phyloP scores from a whole-genome alignment of 2,797 vertebrate species.

The Avahi laniger region DNA sequence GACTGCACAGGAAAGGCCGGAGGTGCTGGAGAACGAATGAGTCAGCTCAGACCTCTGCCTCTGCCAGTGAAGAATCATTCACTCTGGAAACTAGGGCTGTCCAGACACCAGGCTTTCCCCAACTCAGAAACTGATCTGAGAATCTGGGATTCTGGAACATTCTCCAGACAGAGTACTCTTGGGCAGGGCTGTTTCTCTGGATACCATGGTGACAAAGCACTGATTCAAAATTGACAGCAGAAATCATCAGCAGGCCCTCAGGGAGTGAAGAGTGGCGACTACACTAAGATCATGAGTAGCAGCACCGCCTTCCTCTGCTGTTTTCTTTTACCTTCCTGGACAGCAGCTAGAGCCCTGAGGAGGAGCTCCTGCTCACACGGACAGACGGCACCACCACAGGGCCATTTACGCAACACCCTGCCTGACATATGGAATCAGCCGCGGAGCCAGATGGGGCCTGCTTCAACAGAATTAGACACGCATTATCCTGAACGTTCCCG shows the following conservation, averaged over 20 bases:
- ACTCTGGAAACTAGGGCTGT: not conserved
- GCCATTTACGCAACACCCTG: not conserved
- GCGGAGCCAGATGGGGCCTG: not conserved
- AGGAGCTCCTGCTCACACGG: not conserved
- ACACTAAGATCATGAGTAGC: not conserved
- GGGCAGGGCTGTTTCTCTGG: not conserved
- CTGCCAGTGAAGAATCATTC: not conserved
- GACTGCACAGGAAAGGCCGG: not conserved
- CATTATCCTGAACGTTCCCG: not conserved
- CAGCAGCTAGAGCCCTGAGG: not conserved
- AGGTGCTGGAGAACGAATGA: rapidly evolving
- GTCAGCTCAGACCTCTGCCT: not conserved
- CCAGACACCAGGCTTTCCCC: too few species aligned
- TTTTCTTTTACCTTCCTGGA: not conserved
- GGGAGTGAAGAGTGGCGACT: not conserved
- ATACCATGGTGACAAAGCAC: not conserved
- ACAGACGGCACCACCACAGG: not conserved
- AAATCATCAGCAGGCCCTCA: not conserved
- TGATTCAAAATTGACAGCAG: not conserved
- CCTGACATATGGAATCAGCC: too few species aligned
- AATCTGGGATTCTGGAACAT: not conserved
- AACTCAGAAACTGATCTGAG: not conserved
- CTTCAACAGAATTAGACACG: not conserved
- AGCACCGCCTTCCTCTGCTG: not conserved
- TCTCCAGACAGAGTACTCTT: not conserved